These are phyloP conservation scores for Girardinus metallicus DNA, from an alignment of 2,797 vertebrate genomes.

Conservation along the genomic window DNA sequence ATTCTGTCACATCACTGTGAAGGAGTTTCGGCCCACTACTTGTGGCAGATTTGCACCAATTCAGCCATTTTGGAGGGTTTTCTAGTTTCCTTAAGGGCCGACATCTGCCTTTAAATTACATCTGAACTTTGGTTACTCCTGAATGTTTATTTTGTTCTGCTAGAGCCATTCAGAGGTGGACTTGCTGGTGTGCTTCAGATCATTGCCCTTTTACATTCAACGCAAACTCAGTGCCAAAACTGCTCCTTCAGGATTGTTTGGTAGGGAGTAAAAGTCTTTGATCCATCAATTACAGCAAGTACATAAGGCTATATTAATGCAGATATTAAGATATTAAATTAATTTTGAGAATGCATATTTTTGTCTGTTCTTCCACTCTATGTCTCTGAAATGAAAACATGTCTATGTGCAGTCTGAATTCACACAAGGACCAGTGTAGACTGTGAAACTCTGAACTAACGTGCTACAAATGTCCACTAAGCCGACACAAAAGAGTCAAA, in stretches of 20 bases:
- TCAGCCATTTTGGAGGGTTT: background rate
- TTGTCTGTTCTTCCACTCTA: background rate
- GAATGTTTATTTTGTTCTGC: background rate
- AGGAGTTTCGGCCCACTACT: background rate
- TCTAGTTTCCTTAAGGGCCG: background rate
- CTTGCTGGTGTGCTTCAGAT: background rate
- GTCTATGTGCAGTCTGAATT: background rate
- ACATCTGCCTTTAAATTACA: background rate
- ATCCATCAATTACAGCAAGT: background rate
- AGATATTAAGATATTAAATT: background rate
- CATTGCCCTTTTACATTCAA: background rate
- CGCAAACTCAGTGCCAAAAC: background rate
- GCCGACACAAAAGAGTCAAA: background rate
- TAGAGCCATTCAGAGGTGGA: background rate
- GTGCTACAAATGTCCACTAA: slow-evolving; percentile 2
- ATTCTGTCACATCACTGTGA: background rate
- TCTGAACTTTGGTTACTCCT: background rate
- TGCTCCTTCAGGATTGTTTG: background rate
- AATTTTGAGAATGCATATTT: background rate
- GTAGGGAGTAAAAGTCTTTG: background rate
- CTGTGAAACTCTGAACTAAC: background rate
- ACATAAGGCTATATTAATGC: background rate
- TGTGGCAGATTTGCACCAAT: background rate
- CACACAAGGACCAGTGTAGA: background rate
- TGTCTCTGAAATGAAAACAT: background rate